A percentile compares a stretch with the other conserved stretches of the same genome.
phyloP scores from a whole-genome alignment of 2,113 vertebrate genomes.

The Perca schrenkii region DNA sequence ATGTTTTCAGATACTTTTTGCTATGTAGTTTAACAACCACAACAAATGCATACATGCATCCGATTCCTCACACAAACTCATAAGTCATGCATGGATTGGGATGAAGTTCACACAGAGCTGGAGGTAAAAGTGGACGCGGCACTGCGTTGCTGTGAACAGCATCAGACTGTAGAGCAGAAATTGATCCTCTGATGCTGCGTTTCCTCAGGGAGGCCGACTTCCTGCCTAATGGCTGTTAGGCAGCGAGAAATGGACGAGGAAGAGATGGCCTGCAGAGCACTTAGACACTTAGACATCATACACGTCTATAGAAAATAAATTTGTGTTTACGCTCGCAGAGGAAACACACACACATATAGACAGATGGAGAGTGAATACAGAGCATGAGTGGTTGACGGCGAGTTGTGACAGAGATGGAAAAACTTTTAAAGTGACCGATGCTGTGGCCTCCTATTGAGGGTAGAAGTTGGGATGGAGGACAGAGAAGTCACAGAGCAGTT shows the following conservation, averaged over 20 bases:
- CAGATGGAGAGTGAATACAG: constrained; percentile 14
- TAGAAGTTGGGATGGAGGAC: constrained; percentile 18
- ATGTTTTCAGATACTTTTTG: constrained; percentile 1
- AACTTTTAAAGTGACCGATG: constrained; percentile 6
- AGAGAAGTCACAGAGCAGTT: constrained; percentile 20
- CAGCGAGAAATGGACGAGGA: constrained; percentile 71
- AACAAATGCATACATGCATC: constrained; percentile 4
- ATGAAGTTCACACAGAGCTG: constrained; percentile 24
- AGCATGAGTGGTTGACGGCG: constrained; percentile 5
- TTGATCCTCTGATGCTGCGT: constrained; percentile 77
- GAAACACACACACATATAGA: constrained; percentile 24
- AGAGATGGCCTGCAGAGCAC: constrained; percentile 73
- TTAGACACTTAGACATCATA: constrained; percentile 76
- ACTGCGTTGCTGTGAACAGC: constrained; percentile 36
- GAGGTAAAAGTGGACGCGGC: constrained; percentile 35
- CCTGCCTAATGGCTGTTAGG: constrained; percentile 80
- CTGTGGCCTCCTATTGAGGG: constrained; percentile 30
- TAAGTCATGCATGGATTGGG: background rate
- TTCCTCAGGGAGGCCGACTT: constrained; percentile 74
- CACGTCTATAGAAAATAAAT: constrained; percentile 69
- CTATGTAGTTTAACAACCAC: constrained; percentile 3
- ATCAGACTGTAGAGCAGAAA: constrained; percentile 66
- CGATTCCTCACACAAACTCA: constrained; percentile 3
- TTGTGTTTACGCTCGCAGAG: constrained; percentile 34
- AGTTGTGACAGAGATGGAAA: constrained; percentile 35